A percentile compares a stretch with the other conserved stretches of the same genome.
These are phyloP conservation scores for Drosophila neotestacea DNA, from an alignment of 2,888 invertebrate genomes.

Conservation along the genomic window DNA sequence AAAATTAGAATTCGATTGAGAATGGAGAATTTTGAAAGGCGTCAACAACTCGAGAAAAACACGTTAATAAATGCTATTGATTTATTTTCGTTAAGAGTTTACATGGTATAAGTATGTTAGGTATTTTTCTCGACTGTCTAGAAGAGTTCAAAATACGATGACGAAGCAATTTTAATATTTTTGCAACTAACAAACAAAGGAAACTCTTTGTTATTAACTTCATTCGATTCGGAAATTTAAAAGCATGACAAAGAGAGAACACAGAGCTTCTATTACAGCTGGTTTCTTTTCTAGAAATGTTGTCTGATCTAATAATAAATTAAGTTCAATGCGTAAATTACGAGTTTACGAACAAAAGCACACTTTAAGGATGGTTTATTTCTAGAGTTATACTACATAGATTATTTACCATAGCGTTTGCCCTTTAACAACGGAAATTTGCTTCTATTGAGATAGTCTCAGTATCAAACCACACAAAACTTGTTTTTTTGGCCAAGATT, in stretches of 20 bases:
- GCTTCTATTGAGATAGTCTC: neutral
- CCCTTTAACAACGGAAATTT: neutral
- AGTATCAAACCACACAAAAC: constrained; percentile 5
- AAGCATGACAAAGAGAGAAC: neutral
- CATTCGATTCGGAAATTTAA: constrained; percentile 1
- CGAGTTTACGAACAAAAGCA: neutral
- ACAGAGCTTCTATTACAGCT: neutral
- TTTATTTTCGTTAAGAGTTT: constrained; percentile 1
- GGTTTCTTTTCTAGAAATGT: neutral
- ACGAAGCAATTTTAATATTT: constrained; percentile 5
- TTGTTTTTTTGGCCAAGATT: constrained; percentile 1
- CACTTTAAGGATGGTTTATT: neutral
- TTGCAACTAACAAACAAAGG: neutral
- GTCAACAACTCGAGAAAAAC: constrained; percentile 7
- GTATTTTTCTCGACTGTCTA: neutral
- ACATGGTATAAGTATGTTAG: neutral
- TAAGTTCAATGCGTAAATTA: neutral
- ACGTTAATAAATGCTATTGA: constrained; percentile 11
- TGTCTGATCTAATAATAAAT: constrained; percentile 2
- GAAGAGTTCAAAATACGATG: constrained; percentile 12
- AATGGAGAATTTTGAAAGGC: neutral
- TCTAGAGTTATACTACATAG: neutral
- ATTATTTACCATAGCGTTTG: neutral
- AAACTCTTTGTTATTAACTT: constrained; percentile 4
- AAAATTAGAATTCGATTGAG: constrained; percentile 17